phyloP scores from a whole-genome alignment of 2,113 vertebrate genomes.

The Pelvicachromis taeniatus region DNA sequence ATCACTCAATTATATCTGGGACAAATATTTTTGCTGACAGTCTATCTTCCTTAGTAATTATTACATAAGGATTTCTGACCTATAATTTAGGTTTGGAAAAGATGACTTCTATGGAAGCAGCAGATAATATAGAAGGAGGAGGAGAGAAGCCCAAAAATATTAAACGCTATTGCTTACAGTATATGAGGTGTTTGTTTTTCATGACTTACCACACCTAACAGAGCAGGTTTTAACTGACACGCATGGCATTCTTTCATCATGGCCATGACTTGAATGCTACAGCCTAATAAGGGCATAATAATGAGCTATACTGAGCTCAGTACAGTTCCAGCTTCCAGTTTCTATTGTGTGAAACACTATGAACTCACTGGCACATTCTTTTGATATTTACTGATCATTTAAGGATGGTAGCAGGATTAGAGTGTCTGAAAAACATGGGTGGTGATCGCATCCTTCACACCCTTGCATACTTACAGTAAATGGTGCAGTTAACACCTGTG shows the following conservation, averaged over 20 bases:
- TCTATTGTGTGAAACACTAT: not conserved
- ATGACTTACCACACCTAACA: not conserved
- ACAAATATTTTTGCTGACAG: not conserved
- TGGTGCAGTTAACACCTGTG: not conserved
- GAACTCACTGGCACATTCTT: constrained; percentile 28
- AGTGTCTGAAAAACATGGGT: constrained; percentile 7
- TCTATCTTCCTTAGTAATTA: constrained; percentile 32
- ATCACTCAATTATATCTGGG: constrained; percentile 19
- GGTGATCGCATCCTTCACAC: not conserved
- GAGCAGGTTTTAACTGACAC: not conserved
- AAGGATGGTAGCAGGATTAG: constrained; percentile 8
- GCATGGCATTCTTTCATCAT: not conserved
- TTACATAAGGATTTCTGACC: constrained; percentile 22
- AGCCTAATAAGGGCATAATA: constrained; percentile 10
- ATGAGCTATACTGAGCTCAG: not conserved
- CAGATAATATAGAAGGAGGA: not conserved
- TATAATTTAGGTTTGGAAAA: constrained; percentile 53
- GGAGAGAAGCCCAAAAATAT: not conserved
- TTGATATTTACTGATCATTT: constrained; percentile 3
- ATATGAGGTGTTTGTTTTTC: constrained; percentile 21
- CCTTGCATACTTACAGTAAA: not conserved
- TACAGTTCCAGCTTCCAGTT: constrained; percentile 7
- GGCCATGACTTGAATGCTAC: not conserved
- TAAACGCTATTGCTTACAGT: not conserved
- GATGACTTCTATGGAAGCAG: constrained; percentile 4